A percentile compares a stretch with the other conserved stretches of the same genome.
Evolutionary conservation across 1,140 invertebrate genomes (phyloP).

Genomic region (Radopholus similis): DNA sequence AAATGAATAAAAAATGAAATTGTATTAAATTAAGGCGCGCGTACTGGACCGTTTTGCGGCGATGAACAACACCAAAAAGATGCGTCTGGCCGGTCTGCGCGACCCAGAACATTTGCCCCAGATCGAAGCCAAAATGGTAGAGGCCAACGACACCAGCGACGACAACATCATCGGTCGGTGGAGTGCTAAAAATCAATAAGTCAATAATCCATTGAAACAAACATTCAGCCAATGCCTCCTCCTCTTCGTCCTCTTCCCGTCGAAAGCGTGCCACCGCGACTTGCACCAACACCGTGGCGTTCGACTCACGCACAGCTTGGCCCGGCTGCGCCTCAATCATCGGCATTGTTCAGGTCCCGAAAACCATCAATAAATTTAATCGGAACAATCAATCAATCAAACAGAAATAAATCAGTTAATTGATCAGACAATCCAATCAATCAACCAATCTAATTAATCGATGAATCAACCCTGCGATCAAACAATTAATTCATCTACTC

Average conservation of each 20-base stretch:
- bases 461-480: no score
- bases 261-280: slow-evolving; percentile 1
- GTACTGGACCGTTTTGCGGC: neutral
- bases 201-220: neutral
- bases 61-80: neutral
- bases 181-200: neutral
- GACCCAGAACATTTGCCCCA: neutral
- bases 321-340: slow-evolving; percentile 4
- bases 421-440: no score
- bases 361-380: no score
- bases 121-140: neutral
- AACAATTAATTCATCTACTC: no score
- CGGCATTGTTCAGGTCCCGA: neutral
- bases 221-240: neutral
- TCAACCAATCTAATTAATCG: no score
- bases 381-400: no score
- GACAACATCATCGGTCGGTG: neutral
- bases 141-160: neutral
- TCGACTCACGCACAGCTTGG: slow-evolving; percentile 11
- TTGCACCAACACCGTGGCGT: neutral
- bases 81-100: neutral
- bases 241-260: neutral
- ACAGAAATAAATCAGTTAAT: no score
- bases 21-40: no score
- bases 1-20: no score